phyloP scores from a whole-genome alignment of 2,113 vertebrate genomes.

The Crotalus horridus region DNA sequence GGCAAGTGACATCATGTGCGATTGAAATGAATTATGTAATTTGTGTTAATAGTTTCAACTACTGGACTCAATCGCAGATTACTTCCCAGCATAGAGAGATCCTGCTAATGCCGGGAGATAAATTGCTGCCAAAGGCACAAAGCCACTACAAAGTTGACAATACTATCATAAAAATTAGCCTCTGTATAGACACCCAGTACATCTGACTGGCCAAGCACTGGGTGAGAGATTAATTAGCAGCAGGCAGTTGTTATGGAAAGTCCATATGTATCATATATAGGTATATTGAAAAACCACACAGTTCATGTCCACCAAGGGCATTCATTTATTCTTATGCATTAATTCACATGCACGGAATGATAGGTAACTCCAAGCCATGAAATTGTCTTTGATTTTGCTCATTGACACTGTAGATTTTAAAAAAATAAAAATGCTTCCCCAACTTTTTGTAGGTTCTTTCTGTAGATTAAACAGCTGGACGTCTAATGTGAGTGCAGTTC shows the following conservation, averaged over 20 bases:
- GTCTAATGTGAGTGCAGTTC: slow-evolving; percentile 31
- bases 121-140: background rate
- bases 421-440: slow-evolving; percentile 20
- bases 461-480: slow-evolving; percentile 60
- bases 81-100: background rate
- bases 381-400: slow-evolving; percentile 30
- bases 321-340: background rate
- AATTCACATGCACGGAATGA: background rate
- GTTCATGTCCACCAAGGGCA: background rate
- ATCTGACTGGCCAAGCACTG: background rate
- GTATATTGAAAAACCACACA: background rate
- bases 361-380: background rate
- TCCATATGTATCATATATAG: background rate
- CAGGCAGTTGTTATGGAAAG: background rate
- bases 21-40: background rate
- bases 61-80: background rate
- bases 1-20: background rate
- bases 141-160: background rate
- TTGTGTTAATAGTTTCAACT: background rate
- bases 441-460: slow-evolving; percentile 24
- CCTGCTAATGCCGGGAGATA: background rate
- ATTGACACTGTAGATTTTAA: background rate
- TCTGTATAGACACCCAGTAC: background rate
- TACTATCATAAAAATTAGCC: background rate
- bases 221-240: background rate